Percentiles rank a stretch among this genome's conserved stretches.
phyloP scores from a whole-genome alignment of 2,113 vertebrate species.

The Miniopterus natalensis region DNA sequence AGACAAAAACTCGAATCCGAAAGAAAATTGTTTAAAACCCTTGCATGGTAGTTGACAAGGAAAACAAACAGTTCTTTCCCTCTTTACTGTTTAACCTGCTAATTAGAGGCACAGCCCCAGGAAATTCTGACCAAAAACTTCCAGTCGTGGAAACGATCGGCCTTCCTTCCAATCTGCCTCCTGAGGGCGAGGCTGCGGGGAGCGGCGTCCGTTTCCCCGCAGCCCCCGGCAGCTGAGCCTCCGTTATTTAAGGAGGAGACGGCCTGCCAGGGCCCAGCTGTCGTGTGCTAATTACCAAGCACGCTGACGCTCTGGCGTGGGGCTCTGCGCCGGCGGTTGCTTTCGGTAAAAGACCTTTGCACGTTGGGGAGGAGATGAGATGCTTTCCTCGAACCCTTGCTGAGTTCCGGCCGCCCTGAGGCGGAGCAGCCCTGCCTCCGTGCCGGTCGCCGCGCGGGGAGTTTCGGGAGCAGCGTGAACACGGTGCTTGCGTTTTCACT shows the following conservation, averaged over 20 bases:
- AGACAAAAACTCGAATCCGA: background rate
- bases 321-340: background rate
- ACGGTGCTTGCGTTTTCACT: background rate
- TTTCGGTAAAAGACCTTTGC: no score
- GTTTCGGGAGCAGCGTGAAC: no score
- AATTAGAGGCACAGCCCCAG: background rate
- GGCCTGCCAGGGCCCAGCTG: background rate
- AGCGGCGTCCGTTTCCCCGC: background rate
- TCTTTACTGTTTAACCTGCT: background rate
- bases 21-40: background rate
- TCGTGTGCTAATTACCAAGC: background rate
- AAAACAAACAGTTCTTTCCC: background rate
- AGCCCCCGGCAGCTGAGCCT: background rate
- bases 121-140: background rate
- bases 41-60: background rate
- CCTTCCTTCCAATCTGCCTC: background rate
- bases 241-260: conserved; percentile 51
- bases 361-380: no score
- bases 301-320: background rate
- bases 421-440: no score
- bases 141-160: background rate
- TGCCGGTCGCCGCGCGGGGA: no score
- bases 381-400: no score
- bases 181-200: no score
- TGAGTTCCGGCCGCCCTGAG: no score